Conservation (phyloP, 1,140 invertebrate genomes). For the Bombus confusus region DNA sequence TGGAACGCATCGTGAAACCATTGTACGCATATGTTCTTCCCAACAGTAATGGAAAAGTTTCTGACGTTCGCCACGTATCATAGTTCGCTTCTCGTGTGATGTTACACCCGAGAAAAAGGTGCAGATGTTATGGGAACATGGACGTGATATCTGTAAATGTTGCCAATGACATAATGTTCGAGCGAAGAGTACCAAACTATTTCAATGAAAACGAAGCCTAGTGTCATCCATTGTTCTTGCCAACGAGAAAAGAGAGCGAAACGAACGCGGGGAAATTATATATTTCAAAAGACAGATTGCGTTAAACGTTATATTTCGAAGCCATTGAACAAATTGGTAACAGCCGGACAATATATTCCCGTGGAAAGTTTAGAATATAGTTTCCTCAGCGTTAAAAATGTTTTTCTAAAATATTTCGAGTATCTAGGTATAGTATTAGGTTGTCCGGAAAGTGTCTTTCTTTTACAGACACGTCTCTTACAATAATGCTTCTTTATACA, state of each 20-base stretch:
- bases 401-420: not conserved
- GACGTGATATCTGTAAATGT: conserved; percentile 3
- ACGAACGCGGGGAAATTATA: not conserved
- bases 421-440: no score
- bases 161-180: conserved; percentile 20
- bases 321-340: not conserved
- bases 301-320: not conserved
- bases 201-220: not conserved
- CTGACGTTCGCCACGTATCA: not conserved
- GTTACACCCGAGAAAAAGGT: conserved; percentile 3
- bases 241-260: not conserved
- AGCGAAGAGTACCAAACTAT: no score
- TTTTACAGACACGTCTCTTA: no score
- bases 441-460: no score
- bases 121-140: not conserved
- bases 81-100: not conserved
- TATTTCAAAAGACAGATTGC: not conserved
- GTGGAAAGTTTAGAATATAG: not conserved
- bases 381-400: not conserved
- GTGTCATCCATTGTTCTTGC: not conserved
- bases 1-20: no score
- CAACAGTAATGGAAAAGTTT: not conserved
- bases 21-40: not conserved
- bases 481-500: no score
- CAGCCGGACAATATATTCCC: not conserved